Base-by-base conservation (phyloP, 2,888 invertebrate species). In the Drosophila quinaria region DNA sequence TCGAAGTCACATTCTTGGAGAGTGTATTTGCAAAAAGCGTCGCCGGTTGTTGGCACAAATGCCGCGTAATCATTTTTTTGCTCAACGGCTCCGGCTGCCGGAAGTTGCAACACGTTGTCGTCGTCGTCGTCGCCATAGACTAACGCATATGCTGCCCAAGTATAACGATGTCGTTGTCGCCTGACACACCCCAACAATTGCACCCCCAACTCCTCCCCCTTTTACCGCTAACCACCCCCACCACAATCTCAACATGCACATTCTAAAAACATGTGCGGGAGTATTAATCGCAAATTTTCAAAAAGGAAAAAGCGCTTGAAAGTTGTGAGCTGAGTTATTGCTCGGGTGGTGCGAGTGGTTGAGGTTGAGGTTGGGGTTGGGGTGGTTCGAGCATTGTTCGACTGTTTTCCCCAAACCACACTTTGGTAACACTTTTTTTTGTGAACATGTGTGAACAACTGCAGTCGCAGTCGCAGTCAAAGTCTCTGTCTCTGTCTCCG, bases 391-490 rank as follows among this genome's bases (percentile, higher is more conserved):
- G 59, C 70, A 59, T 79, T 76, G 80, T 79, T 79, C 54, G 39
- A 42, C 55, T 22, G 44, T 17, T 44, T 35, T 11, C 54, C 69
- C 59, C 80, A 74, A 66, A 60, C 77, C 71, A 60, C 56, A 66
- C 42, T 47, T 44, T 65, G 58, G 59, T 33, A 70, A 62, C 64
- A 74, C 64, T 63, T 62, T 58, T 69, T 70, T 52, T 87, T 90
- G 75, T 80, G 87, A 81, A 90, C 89, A 88, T 88, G 87, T 88
- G 90, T 89, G 87, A 87, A 90, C 87, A 89, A 90, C 84, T 89
- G 82, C 88, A 79, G 69, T 80, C 66, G 35, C 49, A 41, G 37
- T 37, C 49, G 4, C 46, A 31, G 55, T 44, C 37, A 10, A 19
- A 46, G 46, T 42, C 49, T 1, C 37, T 33, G 52, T 47, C 50